Conservation (phyloP, 2,888 invertebrate genomes). For the Frankliniella fusca region DNA sequence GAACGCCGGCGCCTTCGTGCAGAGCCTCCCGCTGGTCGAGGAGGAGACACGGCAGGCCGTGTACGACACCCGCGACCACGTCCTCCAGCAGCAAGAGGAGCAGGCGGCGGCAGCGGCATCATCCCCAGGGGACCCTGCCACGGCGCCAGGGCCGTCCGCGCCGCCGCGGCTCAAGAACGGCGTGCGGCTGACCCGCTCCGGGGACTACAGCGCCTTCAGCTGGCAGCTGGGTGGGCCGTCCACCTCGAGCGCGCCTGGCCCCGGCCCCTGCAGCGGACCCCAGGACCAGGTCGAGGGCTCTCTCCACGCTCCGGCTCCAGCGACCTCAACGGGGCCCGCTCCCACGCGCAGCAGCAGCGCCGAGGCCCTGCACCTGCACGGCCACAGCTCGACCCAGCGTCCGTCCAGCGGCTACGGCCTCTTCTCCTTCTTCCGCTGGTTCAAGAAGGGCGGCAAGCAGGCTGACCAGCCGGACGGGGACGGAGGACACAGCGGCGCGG, state of each 20-base stretch:
- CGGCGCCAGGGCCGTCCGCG: neutral
- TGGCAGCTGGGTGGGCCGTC: neutral
- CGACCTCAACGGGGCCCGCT: neutral
- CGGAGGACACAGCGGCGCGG: slow-evolving; percentile 43
- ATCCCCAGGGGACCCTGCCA: neutral
- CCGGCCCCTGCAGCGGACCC: neutral
- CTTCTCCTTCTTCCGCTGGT: slow-evolving; percentile 44
- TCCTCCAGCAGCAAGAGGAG: neutral
- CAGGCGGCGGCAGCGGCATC: neutral
- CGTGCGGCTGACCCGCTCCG: neutral
- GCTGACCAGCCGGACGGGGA: slow-evolving; percentile 42
- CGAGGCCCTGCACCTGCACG: neutral
- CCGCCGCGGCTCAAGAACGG: neutral
- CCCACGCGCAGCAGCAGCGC: neutral
- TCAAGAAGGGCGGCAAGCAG: slow-evolving; percentile 55
- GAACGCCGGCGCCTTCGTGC: slow-evolving; percentile 7
- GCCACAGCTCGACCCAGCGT: neutral
- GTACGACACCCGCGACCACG: slow-evolving; percentile 11
- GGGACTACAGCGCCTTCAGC: neutral
- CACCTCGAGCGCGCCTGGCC: neutral
- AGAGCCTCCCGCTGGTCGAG: slow-evolving; percentile 7
- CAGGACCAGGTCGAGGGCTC: neutral
- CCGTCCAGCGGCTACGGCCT: slow-evolving; percentile 10
- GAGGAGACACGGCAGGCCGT: slow-evolving; percentile 16
- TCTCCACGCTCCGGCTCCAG: neutral